phyloP scores from a whole-genome alignment of 1,140 invertebrate species.

The Phymastichus coffea region DNA sequence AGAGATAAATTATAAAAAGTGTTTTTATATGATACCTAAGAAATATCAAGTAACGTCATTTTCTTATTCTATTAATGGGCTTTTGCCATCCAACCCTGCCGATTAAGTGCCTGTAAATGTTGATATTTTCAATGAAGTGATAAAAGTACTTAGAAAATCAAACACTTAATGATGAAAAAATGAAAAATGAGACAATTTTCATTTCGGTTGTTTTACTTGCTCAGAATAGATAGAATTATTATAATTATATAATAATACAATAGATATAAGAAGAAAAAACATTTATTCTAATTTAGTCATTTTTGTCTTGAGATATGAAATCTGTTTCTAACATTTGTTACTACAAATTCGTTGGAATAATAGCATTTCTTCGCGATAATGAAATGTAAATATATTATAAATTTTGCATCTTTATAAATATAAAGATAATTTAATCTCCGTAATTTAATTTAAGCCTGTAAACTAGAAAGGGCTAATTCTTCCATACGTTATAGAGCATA shows the following conservation, averaged over 20 bases:
- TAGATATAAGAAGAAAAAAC: constrained; percentile 1
- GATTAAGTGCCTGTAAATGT: constrained; percentile 23
- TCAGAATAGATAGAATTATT: not conserved
- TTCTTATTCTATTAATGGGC: not conserved
- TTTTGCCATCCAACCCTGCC: constrained; percentile 9
- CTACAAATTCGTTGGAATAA: no score
- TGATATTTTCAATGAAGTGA: constrained; percentile 21
- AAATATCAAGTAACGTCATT: not conserved
- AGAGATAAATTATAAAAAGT: no score
- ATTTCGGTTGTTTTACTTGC: constrained; percentile 5
- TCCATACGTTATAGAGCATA: not conserved
- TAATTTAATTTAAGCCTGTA: no score
- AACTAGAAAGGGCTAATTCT: not conserved
- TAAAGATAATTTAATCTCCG: no score
- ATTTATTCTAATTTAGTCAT: no score
- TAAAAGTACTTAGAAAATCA: constrained; percentile 24
- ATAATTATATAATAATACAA: constrained; percentile 20
- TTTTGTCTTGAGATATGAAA: no score
- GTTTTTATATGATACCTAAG: not conserved
- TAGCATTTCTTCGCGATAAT: no score
- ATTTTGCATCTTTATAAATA: no score
- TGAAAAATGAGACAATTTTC: not conserved
- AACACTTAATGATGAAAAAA: constrained; percentile 1
- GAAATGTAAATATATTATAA: no score
- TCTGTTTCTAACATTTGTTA: no score